Percentiles rank a stretch among this genome's conserved stretches.
Conservation (phyloP, 2,888 invertebrate species). For the Caenorhabditis sp. region DNA sequence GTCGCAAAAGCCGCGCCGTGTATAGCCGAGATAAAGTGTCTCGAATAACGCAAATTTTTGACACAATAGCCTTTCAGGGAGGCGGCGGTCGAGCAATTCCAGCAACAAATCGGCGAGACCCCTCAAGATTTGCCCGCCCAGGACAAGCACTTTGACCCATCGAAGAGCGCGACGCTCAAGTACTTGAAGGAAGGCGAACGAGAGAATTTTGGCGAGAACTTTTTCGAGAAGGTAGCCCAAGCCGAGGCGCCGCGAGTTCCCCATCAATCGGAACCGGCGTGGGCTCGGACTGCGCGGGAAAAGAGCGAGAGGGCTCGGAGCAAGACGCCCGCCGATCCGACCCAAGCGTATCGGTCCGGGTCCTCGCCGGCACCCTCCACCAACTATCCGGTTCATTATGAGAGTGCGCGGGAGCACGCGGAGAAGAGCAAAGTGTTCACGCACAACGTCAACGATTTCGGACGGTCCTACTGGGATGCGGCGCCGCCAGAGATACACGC, state of each 20-base stretch:
- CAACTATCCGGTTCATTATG: conserved; percentile 58
- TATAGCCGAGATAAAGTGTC: no score
- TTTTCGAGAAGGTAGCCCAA: conserved; percentile 67
- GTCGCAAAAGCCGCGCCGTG: no score
- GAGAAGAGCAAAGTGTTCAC: conserved; percentile 65
- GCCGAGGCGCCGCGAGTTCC: conserved; percentile 69
- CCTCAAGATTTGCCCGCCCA: conserved; percentile 61
- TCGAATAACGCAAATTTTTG: no score
- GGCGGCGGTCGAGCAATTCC: conserved; percentile 67
- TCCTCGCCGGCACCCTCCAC: conserved; percentile 57
- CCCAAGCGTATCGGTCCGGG: conserved; percentile 44
- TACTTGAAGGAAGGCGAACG: conserved; percentile 62
- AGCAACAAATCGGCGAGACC: conserved; percentile 64
- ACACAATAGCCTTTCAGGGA: no score
- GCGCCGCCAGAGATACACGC: conserved; percentile 38
- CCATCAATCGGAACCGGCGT: conserved; percentile 62
- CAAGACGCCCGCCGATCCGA: conserved; percentile 63
- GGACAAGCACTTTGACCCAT: conserved; percentile 70
- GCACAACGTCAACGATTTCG: conserved; percentile 55
- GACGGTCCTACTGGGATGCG: conserved; percentile 61
- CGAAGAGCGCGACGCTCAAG: conserved; percentile 66
- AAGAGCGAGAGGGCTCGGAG: conserved; percentile 67
- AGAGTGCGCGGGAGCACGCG: conserved; percentile 63
- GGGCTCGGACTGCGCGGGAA: conserved; percentile 67
- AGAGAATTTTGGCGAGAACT: conserved; percentile 63